A percentile compares a stretch with the other conserved stretches of the same genome.
Evolutionary conservation across 2,797 vertebrate species (phyloP).

Genomic region (Trachurus trachurus): DNA sequence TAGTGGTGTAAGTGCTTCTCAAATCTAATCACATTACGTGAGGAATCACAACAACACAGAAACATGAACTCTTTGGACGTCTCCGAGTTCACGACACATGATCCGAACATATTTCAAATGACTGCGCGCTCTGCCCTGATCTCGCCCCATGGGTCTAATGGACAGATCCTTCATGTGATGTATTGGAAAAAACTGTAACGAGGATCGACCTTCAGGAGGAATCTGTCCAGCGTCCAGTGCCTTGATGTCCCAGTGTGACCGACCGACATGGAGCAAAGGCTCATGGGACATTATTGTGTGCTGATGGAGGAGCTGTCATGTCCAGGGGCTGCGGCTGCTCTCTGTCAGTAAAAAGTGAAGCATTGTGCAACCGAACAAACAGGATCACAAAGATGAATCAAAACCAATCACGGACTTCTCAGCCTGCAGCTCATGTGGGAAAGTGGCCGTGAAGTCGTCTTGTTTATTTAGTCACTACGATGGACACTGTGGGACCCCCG

Average conservation of each 20-base stretch:
- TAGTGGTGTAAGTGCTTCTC: neutral
- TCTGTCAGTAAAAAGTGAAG: neutral
- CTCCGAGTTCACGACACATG: constrained; percentile 16
- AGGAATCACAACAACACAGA: neutral
- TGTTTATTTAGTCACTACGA: neutral
- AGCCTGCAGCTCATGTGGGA: no score
- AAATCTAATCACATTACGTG: neutral
- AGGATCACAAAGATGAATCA: no score
- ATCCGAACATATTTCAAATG: constrained; percentile 35
- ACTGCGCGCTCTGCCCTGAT: constrained; percentile 15
- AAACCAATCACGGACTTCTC: no score
- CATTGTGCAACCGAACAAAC: no score
- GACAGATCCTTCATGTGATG: constrained; percentile 19
- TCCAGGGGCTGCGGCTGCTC: neutral
- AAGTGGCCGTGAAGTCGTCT: no score
- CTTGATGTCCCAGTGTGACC: constrained; percentile 48
- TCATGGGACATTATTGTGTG: constrained; percentile 25
- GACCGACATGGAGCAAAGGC: constrained; percentile 31
- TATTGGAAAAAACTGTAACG: constrained; percentile 47
- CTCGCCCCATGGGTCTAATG: constrained; percentile 29
- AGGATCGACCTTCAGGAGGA: constrained; percentile 26
- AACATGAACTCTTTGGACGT: constrained; percentile 20
- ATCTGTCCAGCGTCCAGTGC: constrained; percentile 26
- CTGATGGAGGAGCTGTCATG: neutral
- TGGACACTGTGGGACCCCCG: constrained; percentile 33